Base-by-base conservation (phyloP, 2,888 invertebrate species). In the Gryllus longicercus region DNA sequence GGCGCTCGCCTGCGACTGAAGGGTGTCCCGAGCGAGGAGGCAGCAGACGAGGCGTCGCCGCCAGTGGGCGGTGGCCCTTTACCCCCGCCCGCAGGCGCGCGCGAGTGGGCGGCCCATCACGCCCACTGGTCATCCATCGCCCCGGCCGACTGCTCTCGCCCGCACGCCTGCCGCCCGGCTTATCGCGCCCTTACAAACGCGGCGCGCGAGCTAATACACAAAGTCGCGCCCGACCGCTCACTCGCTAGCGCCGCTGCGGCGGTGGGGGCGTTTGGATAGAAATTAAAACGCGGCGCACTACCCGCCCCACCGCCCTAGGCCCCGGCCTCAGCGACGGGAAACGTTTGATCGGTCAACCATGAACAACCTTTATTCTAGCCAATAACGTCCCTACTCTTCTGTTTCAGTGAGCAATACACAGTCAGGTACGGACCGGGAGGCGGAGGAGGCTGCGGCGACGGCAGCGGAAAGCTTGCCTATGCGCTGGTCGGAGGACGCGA, bases 311-410 rank as follows among this genome's bases (percentile, higher is more conserved):
- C 63, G 63, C 14, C 63, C 63, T 63, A 63, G 14, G 25, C 25
- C 3, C 25, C 25, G 3, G 25, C 25, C 25, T 38, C 25, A 38
- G 25, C 25, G 25, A 63, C 16, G 14, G 4, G 63, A 2, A 63
- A 63, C 63, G 18, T 63, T 63, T 63, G 63, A 63, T 63, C 63
- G 63, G 63, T 63, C 63, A 18, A 18, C 63, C 63, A 18, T 63
- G 63, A 63, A 63, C 63, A 63, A 63, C 63, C 63, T 63, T 63
- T 63, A 63, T 63, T 63, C 63, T 18, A 63, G 63, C 18, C 63
- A 63, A 63, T 63, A 18, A 63, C 18, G 63, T 63, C 14, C 18
- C 63, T 63, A 14, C 25, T 18, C 14, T 63, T 63, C 63, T 63
- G 63, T 63, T 63, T 63, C 63, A 63, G 63, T 10, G 63, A 63